Conservation (phyloP, 2,888 invertebrate species). For the Chorisops tibialis region DNA sequence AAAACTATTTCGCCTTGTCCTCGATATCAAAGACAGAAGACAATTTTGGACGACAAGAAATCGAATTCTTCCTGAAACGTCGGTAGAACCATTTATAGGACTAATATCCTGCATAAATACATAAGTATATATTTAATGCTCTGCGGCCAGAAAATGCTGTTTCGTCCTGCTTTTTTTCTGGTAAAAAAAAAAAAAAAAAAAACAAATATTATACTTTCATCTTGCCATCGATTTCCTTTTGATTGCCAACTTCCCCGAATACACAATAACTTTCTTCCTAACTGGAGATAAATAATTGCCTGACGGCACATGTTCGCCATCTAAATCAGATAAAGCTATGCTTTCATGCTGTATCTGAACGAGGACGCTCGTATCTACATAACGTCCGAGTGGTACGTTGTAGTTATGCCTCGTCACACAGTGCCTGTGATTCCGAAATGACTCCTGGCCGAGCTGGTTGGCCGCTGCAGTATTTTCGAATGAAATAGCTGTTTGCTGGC, state of each 20-base stretch:
- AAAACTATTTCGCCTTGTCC: too few species aligned
- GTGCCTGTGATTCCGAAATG: conserved; percentile 15
- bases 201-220: too few species aligned
- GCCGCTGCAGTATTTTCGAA: conserved; percentile 26
- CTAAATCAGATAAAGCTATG: conserved; percentile 21
- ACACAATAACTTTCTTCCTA: conserved; percentile 18
- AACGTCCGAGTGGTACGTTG: conserved; percentile 5
- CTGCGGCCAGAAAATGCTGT: too few species aligned
- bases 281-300: conserved; percentile 24
- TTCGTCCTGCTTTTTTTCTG: too few species aligned
- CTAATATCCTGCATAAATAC: too few species aligned
- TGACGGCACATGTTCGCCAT: conserved; percentile 26
- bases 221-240: conserved; percentile 24
- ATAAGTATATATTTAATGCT: too few species aligned
- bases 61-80: too few species aligned
- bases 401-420: conserved; percentile 7
- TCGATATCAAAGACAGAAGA: too few species aligned
- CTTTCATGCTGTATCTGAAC: conserved; percentile 1
- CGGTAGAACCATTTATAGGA: too few species aligned
- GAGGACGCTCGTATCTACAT: neutral
- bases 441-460: conserved; percentile 15
- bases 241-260: conserved; percentile 23
- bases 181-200: too few species aligned
- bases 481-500: conserved; percentile 21
- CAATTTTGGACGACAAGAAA: too few species aligned